Evolutionary conservation across 1,140 invertebrate genomes (phyloP).

Genomic region (Probaryconus sp.): DNA sequence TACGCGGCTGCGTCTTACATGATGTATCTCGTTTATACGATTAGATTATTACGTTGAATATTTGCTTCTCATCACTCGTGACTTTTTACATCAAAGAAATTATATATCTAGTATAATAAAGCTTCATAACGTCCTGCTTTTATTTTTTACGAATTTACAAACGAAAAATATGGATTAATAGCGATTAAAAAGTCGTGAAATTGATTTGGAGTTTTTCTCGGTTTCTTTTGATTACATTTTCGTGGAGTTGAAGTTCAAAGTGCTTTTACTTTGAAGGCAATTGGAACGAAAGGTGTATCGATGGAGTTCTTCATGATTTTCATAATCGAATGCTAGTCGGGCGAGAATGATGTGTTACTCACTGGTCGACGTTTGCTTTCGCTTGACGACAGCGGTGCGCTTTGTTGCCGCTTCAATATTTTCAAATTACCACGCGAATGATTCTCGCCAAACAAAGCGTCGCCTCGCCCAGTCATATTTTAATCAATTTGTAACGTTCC

Average conservation of each 20-base stretch:
- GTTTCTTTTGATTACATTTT: no score
- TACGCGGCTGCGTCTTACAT: conserved; percentile 49
- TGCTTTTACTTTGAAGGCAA: no score
- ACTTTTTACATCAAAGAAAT: no score
- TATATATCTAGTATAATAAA: conserved; percentile 28
- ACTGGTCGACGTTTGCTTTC: conserved; percentile 27
- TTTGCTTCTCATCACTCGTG: conserved; percentile 34
- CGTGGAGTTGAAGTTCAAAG: no score
- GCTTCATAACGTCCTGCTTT: background rate
- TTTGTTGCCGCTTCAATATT: conserved; percentile 70
- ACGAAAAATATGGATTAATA: no score
- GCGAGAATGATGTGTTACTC: conserved; percentile 46
- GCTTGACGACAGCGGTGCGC: conserved; percentile 32
- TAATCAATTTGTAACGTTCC: conserved; percentile 73
- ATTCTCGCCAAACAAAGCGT: conserved; percentile 75
- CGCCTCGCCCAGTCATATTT: conserved; percentile 73
- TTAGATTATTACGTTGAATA: conserved; percentile 67
- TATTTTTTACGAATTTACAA: background rate
- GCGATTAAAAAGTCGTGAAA: no score
- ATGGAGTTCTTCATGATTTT: conserved; percentile 41
- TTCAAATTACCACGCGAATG: conserved; percentile 75
- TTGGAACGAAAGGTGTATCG: no score
- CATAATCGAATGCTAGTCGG: conserved; percentile 55
- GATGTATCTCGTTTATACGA: conserved; percentile 60
- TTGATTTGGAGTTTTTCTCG: no score